Percentiles rank a stretch among this genome's conserved stretches.
Conservation (phyloP, 2,797 vertebrate species). For the Aphelocoma californica region DNA sequence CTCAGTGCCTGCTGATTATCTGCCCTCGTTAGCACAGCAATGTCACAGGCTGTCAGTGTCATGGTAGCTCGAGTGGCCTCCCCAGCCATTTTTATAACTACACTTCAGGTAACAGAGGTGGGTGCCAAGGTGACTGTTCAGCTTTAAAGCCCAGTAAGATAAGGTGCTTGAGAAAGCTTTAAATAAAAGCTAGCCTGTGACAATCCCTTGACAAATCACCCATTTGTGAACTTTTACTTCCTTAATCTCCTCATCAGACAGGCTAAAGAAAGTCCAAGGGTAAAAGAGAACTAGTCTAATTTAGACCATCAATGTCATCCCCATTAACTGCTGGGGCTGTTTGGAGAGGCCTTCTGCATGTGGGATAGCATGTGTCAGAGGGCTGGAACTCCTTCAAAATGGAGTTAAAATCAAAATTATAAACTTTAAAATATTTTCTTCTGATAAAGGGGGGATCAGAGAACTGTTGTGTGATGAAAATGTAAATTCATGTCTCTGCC, state of each 20-base stretch:
- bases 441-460: neutral
- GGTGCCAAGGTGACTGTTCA: conserved; percentile 59
- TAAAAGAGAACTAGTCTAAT: conserved; percentile 13
- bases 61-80: conserved; percentile 2
- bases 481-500: neutral
- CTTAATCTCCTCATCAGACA: conserved; percentile 47
- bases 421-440: neutral
- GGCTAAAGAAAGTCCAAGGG: conserved; percentile 45
- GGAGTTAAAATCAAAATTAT: neutral
- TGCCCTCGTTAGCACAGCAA: neutral
- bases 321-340: neutral
- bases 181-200: conserved; percentile 63
- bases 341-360: neutral
- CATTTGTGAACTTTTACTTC: conserved; percentile 66
- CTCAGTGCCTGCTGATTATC: neutral
- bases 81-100: conserved; percentile 37
- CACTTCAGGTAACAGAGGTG: neutral
- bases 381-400: neutral
- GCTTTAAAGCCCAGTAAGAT: conserved; percentile 53
- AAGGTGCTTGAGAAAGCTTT: conserved; percentile 68
- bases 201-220: conserved; percentile 59
- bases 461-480: neutral
- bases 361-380: neutral
- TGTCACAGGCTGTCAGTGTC: neutral
- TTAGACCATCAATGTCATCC: neutral